Base-by-base conservation (phyloP, 2,113 vertebrate genomes). In the Jaculus jaculus region DNA sequence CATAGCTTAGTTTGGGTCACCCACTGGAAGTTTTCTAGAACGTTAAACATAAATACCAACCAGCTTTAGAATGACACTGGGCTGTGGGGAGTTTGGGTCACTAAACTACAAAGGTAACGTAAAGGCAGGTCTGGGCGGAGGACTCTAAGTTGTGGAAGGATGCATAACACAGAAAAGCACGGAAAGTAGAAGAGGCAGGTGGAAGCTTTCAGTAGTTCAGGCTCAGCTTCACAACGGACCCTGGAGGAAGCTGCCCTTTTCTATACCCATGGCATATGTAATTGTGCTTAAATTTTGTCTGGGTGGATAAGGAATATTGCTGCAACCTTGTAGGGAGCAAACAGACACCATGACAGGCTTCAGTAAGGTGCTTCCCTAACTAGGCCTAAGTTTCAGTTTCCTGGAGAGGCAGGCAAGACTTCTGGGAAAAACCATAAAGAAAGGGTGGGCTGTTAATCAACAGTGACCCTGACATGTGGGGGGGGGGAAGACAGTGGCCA, bases 271-370 rank as follows among this genome's bases (percentile, higher is more conserved):
- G 72, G 65, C 75, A 60, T 3, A 58, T 42, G 4, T 39, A 73
- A 37, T 82, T 89, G 37, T 54, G n/a, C 51, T 93, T 87, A 78
- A 83, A 65, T 47, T 32, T 72, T 93, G 77, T 47, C 81, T 82
- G 84, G 77, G 34, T 63, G 32, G 37, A 79, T 60, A 74, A 42
- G 30, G 18, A 74, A 88, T 51, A 84, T 18, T 88, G 26, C 2
- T 61, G n/a, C n/a, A n/a, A n/a, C n/a, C n/a, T n/a, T n/a, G n/a
- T n/a, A n/a, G n/a, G n/a, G n/a, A n/a, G n/a, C n/a, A n/a, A n/a
- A n/a, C n/a, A n/a, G n/a, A n/a, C n/a, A n/a, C n/a, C n/a, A n/a
- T n/a, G n/a, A n/a, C n/a, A n/a, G n/a, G n/a, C n/a, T n/a, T n/a
- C n/a, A n/a, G n/a, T n/a, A n/a, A n/a, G n/a, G n/a, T n/a, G n/a